These are phyloP conservation scores for Thysanoteuthis rhombus DNA, from an alignment of 2,888 invertebrate species.

Conservation along the genomic window DNA sequence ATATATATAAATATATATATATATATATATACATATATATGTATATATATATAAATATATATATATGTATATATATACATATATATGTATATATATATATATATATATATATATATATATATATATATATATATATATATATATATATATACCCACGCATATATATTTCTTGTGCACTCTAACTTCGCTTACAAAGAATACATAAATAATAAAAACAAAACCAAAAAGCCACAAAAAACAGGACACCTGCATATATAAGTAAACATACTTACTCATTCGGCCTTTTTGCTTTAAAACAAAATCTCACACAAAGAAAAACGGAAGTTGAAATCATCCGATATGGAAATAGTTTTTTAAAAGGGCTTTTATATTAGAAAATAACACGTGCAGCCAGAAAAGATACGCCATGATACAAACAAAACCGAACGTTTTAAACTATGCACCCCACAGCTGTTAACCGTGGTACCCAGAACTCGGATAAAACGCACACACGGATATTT, in stretches of 20 bases:
- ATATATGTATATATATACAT: neutral
- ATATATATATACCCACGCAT: neutral
- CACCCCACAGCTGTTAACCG: neutral
- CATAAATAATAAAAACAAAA: too few relatives aligned
- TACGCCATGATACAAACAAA: neutral
- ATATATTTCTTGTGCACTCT: neutral
- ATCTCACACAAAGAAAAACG: too few relatives aligned
- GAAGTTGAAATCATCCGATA: too few relatives aligned
- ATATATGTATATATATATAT: too few relatives aligned
- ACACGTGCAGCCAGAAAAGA: neutral
- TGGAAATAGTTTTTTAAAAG: too few relatives aligned
- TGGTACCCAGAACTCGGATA: neutral
- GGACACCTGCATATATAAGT: too few relatives aligned
- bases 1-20: neutral
- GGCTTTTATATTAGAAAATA: neutral
- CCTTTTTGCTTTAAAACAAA: too few relatives aligned
- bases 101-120: too few relatives aligned
- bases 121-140: neutral
- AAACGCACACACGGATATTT: neutral
- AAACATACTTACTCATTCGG: too few relatives aligned
- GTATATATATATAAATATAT: neutral
- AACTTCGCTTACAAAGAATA: too few relatives aligned
- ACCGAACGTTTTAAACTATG: neutral
- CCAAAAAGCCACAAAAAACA: too few relatives aligned
- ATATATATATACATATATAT: neutral